These are phyloP conservation scores for Dendrocincla fuliginosa DNA, from an alignment of 2,797 vertebrate genomes.

Conservation along the genomic window DNA sequence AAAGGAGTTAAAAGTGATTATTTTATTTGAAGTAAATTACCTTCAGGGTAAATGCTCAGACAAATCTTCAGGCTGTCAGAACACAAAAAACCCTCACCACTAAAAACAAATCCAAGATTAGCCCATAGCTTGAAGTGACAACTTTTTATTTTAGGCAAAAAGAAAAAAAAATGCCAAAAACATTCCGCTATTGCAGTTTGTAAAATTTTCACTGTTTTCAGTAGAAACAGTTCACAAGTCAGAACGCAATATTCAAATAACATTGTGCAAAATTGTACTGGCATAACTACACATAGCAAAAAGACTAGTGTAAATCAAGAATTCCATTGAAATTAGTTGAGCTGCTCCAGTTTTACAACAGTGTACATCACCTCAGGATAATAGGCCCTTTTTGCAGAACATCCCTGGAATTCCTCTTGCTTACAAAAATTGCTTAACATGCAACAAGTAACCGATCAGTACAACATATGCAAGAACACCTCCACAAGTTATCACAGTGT, in stretches of 20 bases:
- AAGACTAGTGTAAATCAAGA: slow-evolving; percentile 52
- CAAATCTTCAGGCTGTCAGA: neutral
- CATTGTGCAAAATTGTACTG: slow-evolving; percentile 68
- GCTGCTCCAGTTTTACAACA: slow-evolving; percentile 60
- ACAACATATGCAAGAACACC: slow-evolving; percentile 45
- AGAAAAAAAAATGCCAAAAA: neutral
- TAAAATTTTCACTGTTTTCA: slow-evolving; percentile 44
- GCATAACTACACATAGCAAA: slow-evolving; percentile 58
- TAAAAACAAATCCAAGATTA: slow-evolving; percentile 35
- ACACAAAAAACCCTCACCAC: neutral
- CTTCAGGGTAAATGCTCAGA: neutral
- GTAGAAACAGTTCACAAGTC: slow-evolving; percentile 59
- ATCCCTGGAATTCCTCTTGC: slow-evolving; percentile 29
- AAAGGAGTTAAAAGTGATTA: neutral
- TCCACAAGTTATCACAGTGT: slow-evolving; percentile 64
- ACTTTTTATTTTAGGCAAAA: slow-evolving; percentile 50
- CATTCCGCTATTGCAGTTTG: slow-evolving; percentile 47
- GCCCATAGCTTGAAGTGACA: neutral
- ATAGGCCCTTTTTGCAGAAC: slow-evolving; percentile 30
- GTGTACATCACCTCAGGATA: slow-evolving; percentile 38
- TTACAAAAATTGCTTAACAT: slow-evolving; percentile 36
- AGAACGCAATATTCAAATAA: slow-evolving; percentile 46
- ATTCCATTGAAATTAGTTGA: slow-evolving; percentile 56
- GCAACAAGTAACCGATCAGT: slow-evolving; percentile 49
- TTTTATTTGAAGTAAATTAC: neutral